These are phyloP conservation scores for Euplagia quadripunctaria DNA, from an alignment of 2,888 invertebrate species.

Conservation along the genomic window DNA sequence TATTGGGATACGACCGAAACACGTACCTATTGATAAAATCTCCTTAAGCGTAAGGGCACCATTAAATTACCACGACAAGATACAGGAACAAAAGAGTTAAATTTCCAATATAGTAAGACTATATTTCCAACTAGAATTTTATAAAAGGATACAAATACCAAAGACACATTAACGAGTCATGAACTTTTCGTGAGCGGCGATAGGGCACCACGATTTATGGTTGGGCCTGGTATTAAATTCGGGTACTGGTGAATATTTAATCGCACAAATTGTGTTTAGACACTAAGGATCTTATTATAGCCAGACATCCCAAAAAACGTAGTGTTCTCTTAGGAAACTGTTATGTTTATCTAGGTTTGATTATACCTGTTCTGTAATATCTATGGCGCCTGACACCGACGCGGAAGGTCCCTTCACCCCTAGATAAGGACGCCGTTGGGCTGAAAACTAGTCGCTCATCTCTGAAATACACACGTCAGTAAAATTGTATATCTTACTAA, in stretches of 20 bases:
- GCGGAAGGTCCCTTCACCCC: too few relatives aligned
- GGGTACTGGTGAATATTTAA: conserved; percentile 1
- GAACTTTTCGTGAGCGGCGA: neutral
- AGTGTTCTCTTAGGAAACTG: neutral
- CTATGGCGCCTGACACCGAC: too few relatives aligned
- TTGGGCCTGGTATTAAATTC: neutral
- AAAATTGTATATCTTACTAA: too few relatives aligned
- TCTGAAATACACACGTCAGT: too few relatives aligned
- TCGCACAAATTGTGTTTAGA: neutral
- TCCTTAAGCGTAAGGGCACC: too few relatives aligned
- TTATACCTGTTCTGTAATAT: neutral
- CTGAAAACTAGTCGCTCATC: too few relatives aligned
- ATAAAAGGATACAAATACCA: neutral
- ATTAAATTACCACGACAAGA: too few relatives aligned
- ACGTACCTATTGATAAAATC: too few relatives aligned
- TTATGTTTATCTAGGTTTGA: neutral
- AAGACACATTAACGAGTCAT: conserved; percentile 2
- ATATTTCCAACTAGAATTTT: neutral
- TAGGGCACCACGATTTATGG: conserved; percentile 4
- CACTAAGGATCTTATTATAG: neutral
- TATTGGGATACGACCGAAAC: too few relatives aligned
- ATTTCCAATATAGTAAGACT: too few relatives aligned
- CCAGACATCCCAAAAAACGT: neutral
- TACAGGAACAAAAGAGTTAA: too few relatives aligned
- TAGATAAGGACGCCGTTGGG: too few relatives aligned